Conservation (phyloP, 2,888 invertebrate species). For the Chymomyza amoena region DNA sequence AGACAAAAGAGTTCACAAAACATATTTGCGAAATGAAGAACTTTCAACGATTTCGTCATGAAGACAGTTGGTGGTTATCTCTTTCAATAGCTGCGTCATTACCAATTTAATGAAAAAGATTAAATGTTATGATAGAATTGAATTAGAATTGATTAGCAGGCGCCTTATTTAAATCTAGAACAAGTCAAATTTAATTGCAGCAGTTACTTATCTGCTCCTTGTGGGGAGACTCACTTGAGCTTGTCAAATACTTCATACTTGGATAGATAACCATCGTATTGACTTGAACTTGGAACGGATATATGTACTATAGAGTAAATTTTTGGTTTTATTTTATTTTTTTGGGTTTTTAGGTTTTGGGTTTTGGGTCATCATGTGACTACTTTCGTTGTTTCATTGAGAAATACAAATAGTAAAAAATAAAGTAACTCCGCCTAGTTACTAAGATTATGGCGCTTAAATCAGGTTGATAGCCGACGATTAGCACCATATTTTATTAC, state of each 20-base stretch:
- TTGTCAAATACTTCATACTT: not conserved
- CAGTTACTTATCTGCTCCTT: not conserved
- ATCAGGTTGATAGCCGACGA: not conserved
- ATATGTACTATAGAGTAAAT: not conserved
- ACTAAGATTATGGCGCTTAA: not conserved
- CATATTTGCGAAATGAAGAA: not conserved
- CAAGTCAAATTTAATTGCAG: not conserved
- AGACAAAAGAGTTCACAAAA: not conserved
- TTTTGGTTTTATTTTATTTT: not conserved
- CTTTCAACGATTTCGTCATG: not conserved
- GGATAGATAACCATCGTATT: not conserved
- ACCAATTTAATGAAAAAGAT: not conserved
- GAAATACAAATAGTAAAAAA: not conserved
- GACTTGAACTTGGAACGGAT: not conserved
- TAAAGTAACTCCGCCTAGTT: not conserved
- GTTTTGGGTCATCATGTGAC: not conserved
- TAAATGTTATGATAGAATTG: not conserved
- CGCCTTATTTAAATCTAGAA: not conserved
- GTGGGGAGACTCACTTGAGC: not conserved
- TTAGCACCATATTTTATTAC: not conserved
- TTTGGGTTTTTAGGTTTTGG: not conserved
- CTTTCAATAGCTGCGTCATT: not conserved
- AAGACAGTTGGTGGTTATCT: not conserved
- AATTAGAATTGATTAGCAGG: not conserved
- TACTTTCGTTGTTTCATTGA: not conserved